Evolutionary conservation across 2,113 vertebrate genomes (phyloP).

Genomic region (Clarias magur): DNA sequence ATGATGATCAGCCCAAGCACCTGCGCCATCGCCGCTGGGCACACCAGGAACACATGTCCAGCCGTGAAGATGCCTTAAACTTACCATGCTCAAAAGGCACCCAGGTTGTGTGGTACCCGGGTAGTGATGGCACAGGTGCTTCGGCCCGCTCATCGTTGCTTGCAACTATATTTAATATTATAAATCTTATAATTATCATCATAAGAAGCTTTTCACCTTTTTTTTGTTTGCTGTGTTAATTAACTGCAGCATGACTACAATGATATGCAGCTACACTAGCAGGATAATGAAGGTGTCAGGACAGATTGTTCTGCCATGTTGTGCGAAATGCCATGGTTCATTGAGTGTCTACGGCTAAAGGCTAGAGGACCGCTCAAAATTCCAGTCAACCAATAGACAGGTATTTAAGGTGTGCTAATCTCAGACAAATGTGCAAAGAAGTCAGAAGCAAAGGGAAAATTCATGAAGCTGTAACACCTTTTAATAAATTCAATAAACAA

Average conservation of each 20-base stretch:
- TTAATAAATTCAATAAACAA: neutral
- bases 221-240: neutral
- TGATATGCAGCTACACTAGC: neutral
- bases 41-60: too few relatives aligned
- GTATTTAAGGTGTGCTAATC: neutral
- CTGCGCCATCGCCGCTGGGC: too few relatives aligned
- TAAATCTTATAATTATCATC: neutral
- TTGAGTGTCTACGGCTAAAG: neutral
- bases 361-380: neutral
- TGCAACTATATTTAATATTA: too few relatives aligned
- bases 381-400: neutral
- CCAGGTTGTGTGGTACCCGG: too few relatives aligned
- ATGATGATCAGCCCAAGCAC: too few relatives aligned
- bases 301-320: neutral
- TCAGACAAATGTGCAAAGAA: neutral
- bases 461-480: neutral
- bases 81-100: too few relatives aligned
- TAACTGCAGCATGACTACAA: neutral
- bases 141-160: too few relatives aligned
- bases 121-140: too few relatives aligned
- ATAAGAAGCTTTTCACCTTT: neutral
- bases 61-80: too few relatives aligned
- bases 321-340: neutral
- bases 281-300: neutral
- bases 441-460: neutral